Evolutionary conservation across 2,888 invertebrate species (phyloP).

Genomic region (Tortricodes alternella): DNA sequence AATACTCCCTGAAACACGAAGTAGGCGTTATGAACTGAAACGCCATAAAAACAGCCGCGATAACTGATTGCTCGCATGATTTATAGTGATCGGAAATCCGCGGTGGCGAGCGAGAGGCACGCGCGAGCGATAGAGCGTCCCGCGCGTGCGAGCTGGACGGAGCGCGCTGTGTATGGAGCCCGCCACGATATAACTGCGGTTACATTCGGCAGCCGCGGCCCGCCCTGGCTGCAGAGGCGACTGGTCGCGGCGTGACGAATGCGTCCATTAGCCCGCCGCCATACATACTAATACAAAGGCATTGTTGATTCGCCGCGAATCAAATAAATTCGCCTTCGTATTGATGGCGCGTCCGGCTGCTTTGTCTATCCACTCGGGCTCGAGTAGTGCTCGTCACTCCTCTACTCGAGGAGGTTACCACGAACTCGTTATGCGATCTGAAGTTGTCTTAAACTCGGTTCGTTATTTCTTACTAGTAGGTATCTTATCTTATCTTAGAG

Average conservation of each 20-base stretch:
- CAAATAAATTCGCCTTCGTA: slow-evolving; percentile 7
- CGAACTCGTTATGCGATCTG: too few species aligned
- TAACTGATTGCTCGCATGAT: slow-evolving; percentile 30
- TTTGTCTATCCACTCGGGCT: neutral
- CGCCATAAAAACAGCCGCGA: slow-evolving; percentile 23
- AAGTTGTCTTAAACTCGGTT: too few species aligned
- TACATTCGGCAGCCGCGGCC: neutral
- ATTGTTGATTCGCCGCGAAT: slow-evolving; percentile 10
- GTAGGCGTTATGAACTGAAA: slow-evolving; percentile 14
- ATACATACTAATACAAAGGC: slow-evolving; percentile 29
- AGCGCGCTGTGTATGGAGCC: neutral
- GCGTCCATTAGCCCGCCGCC: slow-evolving; percentile 20
- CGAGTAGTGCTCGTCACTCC: too few species aligned
- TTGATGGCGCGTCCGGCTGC: slow-evolving; percentile 12
- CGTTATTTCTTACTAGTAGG: too few species aligned
- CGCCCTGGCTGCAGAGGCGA: neutral
- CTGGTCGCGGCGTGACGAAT: neutral
- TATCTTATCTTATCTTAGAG: too few species aligned
- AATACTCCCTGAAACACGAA: too few species aligned
- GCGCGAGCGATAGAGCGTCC: neutral
- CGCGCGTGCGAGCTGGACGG: neutral
- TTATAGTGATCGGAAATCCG: slow-evolving; percentile 28
- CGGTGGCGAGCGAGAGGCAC: slow-evolving; percentile 7
- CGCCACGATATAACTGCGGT: neutral
- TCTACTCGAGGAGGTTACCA: too few species aligned